Percentiles rank a stretch among this genome's conserved stretches.
Evolutionary conservation across 2,888 invertebrate species (phyloP).

Genomic region (Erpobdella octoculata): DNA sequence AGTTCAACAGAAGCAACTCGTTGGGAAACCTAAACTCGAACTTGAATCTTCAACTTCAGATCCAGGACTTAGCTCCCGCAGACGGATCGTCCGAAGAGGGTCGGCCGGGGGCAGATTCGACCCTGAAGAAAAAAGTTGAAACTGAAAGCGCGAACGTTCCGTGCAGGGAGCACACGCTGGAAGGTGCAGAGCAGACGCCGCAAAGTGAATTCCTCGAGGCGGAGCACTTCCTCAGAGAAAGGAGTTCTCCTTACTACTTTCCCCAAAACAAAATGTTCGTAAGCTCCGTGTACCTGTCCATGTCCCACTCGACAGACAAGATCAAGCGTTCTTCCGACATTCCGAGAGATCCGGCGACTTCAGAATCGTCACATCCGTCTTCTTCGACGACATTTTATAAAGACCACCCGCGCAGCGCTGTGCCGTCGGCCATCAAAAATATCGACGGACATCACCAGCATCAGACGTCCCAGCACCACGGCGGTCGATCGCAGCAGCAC

Average conservation of each 20-base stretch:
- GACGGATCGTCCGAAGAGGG: no score
- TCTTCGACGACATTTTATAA: no score
- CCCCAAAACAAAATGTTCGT: neutral
- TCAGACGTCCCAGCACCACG: no score
- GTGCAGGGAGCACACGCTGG: neutral
- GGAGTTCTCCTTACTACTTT: neutral
- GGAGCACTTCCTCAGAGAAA: neutral
- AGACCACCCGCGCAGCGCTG: no score
- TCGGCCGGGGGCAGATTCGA: no score
- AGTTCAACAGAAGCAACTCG: slow-evolving; percentile 23
- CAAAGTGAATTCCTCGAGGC: neutral
- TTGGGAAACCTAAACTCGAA: slow-evolving; percentile 5
- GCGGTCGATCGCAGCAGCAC: no score
- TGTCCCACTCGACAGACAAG: neutral
- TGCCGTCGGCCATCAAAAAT: no score
- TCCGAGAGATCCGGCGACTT: no score
- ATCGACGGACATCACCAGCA: no score
- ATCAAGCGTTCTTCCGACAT: no score
- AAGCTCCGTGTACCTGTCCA: neutral
- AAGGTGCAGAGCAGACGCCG: slow-evolving; percentile 5
- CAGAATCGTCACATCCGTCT: no score
- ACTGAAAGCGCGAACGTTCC: neutral
- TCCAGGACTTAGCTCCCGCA: no score
- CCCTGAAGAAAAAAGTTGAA: neutral
- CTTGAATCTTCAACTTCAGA: neutral